Evolutionary conservation across 2,113 vertebrate genomes (phyloP), one percentile per base, ranked within the genome.

Genomic region (Chaetops frenatus): DNA sequence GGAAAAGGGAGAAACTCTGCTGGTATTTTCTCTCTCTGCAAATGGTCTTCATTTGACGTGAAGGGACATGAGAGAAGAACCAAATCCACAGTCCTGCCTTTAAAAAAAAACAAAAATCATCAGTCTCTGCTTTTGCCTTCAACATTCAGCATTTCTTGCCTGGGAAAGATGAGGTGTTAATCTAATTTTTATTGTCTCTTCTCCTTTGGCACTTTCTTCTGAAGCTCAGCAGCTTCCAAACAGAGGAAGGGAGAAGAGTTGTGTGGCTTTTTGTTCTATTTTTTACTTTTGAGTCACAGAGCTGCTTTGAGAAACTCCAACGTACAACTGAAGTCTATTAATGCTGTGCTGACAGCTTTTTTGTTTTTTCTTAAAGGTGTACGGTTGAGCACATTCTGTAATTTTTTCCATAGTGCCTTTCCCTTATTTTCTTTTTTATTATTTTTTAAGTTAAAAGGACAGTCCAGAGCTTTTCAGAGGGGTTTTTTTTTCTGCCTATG

Each of bases 21-120:
- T 97, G 97, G 96, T 97, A 97, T 97, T 96, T 98, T 97, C 97
- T 98, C 92, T 96, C 97, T 98, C 97, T 96, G 94, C 97, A 98
- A 97, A 97, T 33, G 16, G 96, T 97, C 95, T 97, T 97, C 90
- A 92, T 94, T 91, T 95, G 92, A 90, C 95, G 82, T 85, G 95
- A 95, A 96, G 88, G 91, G 95, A 97, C 81, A 90, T 70, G 79
- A 96, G 96, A 96, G 92, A 92, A 85, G 87, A 97, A 93, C 92
- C 78, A 97, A 97, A 97, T 61, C 70, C 61, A 74, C 95, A 69
- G 85, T 93, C 92, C 88, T 95, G 94, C 94, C 94, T 95, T 94
- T 53, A 76, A 78, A 79, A 87, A 69, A 92, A 86, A 82, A 79
- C 58, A 93, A 93, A 95, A 95, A 95, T 83, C 87, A 85, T 86